These are phyloP conservation scores for Liopterus haemorrhoidalis DNA, from an alignment of 2,888 invertebrate genomes.

Conservation along the genomic window DNA sequence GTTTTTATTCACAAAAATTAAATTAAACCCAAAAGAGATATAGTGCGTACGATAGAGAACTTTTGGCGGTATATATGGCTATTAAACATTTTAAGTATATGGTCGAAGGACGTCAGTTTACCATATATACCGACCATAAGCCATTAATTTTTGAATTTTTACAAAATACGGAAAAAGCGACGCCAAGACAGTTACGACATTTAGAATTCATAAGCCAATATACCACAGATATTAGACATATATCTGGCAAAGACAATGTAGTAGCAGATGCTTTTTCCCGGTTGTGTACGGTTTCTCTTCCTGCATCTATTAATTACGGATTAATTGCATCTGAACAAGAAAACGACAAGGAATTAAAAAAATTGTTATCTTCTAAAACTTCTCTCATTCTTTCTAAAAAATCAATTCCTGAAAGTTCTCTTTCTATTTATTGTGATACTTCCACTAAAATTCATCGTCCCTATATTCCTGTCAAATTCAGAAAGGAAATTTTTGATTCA, in stretches of 20 bases:
- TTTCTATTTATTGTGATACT: too few species aligned
- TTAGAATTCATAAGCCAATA: constrained; percentile 40
- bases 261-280: constrained; percentile 39
- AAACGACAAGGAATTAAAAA: constrained; percentile 37
- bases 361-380: too few species aligned
- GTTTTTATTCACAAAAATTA: background rate
- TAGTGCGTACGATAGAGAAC: constrained; percentile 3
- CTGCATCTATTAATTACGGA: constrained; percentile 24
- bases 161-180: constrained; percentile 32
- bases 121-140: constrained; percentile 36
- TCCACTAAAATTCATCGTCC: too few species aligned
- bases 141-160: constrained; percentile 37
- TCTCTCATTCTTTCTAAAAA: too few species aligned
- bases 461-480: too few species aligned
- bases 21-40: background rate
- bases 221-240: constrained; percentile 38
- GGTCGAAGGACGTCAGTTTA: constrained; percentile 35
- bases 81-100: constrained; percentile 37
- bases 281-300: too few species aligned
- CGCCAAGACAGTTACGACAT: constrained; percentile 38
- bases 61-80: constrained; percentile 36
- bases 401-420: too few species aligned
- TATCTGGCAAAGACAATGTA: constrained; percentile 37
- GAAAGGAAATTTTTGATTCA: too few species aligned
- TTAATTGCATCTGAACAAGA: constrained; percentile 19